Percentiles rank a stretch among this genome's conserved stretches.
phyloP scores from a whole-genome alignment of 2,888 invertebrate species.

The Agrochola lota region DNA sequence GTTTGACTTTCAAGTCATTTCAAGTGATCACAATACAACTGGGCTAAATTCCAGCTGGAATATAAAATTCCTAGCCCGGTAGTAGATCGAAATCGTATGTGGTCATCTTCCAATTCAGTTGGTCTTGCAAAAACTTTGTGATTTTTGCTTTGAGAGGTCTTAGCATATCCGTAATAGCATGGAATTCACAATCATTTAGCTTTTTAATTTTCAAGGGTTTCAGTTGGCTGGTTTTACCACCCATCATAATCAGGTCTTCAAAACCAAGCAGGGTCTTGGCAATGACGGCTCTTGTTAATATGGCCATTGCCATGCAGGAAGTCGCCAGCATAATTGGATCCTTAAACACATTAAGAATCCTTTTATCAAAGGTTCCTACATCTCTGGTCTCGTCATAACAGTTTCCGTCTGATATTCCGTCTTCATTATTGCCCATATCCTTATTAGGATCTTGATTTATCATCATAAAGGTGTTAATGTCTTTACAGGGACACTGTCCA shows the following conservation, averaged over 20 bases:
- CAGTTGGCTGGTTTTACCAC: too few relatives aligned
- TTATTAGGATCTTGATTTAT: not conserved
- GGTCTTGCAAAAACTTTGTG: not conserved
- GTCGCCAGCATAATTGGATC: not conserved
- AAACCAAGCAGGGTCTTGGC: not conserved
- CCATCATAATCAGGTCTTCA: not conserved
- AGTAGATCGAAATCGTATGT: too few relatives aligned
- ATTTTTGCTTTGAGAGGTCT: not conserved
- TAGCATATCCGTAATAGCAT: not conserved
- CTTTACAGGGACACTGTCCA: not conserved
- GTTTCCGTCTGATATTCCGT: not conserved
- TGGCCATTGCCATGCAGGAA: not conserved
- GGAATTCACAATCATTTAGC: not conserved
- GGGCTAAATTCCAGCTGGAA: not conserved
- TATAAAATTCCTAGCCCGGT: constrained; percentile 15
- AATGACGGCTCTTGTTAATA: too few relatives aligned
- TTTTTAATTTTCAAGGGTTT: not conserved
- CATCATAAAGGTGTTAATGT: not conserved
- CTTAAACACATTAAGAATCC: not conserved
- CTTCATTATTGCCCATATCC: not conserved
- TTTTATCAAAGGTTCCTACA: not conserved
- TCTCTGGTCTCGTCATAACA: not conserved
- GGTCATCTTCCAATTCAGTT: not conserved
- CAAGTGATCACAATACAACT: constrained; percentile 9
- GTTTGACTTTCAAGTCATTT: not conserved